Percentiles rank a stretch among this genome's conserved stretches.
These are phyloP conservation scores for Rhyzopertha dominica DNA, from an alignment of 1,140 invertebrate genomes.

Conservation along the genomic window DNA sequence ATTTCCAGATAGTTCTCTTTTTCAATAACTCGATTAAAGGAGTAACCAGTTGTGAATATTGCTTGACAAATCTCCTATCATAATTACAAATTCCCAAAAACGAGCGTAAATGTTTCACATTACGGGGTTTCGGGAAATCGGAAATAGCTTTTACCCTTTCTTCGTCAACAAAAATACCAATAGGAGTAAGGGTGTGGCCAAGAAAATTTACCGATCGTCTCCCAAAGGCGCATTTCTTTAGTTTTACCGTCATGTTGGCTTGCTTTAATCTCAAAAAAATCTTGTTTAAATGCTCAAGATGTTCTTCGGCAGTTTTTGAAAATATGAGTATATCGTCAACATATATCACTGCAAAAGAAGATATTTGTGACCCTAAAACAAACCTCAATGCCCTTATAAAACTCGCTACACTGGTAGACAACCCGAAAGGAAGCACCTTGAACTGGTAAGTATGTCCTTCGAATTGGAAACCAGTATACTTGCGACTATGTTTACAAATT, in stretches of 20 bases:
- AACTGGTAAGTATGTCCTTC: conserved; percentile 7
- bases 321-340: conserved; percentile 11
- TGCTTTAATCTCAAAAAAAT: conserved; percentile 7
- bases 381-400: conserved; percentile 4
- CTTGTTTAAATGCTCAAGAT: conserved; percentile 7
- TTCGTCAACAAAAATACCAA: not conserved
- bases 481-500: not conserved
- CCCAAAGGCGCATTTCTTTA: not conserved
- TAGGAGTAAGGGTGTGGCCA: not conserved
- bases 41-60: conserved; percentile 4
- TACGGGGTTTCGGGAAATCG: not conserved
- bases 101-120: conserved; percentile 5
- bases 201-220: not conserved
- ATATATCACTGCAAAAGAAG: not conserved
- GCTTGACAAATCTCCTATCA: conserved; percentile 1
- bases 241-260: not conserved
- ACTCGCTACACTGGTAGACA: not conserved
- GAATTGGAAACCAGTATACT: conserved; percentile 8
- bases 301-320: not conserved
- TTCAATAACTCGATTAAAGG: conserved; percentile 2
- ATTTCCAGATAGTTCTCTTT: conserved; percentile 10
- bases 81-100: conserved; percentile 11
- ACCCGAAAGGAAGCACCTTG: conserved; percentile 10
- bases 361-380: conserved; percentile 1
- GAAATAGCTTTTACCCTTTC: conserved; percentile 1